phyloP scores from a whole-genome alignment of 2,888 invertebrate species.

The Osmoderma eremita region DNA sequence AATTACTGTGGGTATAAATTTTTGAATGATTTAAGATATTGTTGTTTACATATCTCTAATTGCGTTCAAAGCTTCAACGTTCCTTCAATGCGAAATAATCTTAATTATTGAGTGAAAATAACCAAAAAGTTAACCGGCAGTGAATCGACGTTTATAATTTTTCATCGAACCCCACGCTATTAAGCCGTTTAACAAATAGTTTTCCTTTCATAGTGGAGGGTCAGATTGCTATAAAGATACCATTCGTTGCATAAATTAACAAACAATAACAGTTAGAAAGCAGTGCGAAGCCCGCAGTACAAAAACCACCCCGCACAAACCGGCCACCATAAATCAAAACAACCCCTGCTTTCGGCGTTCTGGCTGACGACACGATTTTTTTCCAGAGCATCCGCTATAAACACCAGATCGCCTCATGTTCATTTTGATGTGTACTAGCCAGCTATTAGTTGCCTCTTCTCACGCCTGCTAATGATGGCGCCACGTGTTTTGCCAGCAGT shows the following conservation, averaged over 20 bases:
- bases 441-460: constrained; percentile 55
- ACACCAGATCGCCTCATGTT: constrained; percentile 37
- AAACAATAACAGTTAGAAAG: constrained; percentile 46
- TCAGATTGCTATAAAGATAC: constrained; percentile 43
- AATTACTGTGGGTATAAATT: too few species aligned
- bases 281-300: constrained; percentile 38
- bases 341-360: constrained; percentile 39
- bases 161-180: constrained; percentile 34
- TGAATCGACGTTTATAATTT: constrained; percentile 32
- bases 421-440: constrained; percentile 36
- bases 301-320: constrained; percentile 38
- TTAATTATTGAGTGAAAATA: background rate
- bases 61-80: too few species aligned
- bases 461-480: constrained; percentile 63
- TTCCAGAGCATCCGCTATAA: constrained; percentile 41
- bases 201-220: constrained; percentile 27
- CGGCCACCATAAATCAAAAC: constrained; percentile 44
- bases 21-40: too few species aligned
- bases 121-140: constrained; percentile 12
- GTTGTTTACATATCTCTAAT: too few species aligned
- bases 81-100: background rate
- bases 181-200: constrained; percentile 35
- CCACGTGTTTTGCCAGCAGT: constrained; percentile 56
- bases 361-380: constrained; percentile 39
- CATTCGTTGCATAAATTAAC: constrained; percentile 45